Evolutionary conservation across 2,113 vertebrate species (phyloP).

Genomic region (Zosterops japonicus): DNA sequence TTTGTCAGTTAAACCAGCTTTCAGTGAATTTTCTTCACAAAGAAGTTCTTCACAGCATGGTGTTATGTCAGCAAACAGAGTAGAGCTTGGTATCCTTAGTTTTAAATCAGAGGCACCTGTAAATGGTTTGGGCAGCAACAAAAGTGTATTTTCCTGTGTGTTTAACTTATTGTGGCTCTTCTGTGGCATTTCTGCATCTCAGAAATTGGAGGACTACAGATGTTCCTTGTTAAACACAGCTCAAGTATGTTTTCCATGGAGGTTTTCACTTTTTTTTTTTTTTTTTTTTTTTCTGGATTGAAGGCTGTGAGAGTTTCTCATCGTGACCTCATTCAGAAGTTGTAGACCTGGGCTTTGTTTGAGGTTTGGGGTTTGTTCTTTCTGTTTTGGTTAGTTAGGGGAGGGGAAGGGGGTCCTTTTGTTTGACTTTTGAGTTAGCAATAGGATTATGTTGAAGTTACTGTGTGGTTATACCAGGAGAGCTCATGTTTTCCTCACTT

Average conservation of each 20-base stretch:
- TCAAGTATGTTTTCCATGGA: not conserved
- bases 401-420: not conserved
- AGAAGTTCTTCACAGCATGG: constrained; percentile 10
- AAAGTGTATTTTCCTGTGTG: not conserved
- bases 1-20: constrained; percentile 35
- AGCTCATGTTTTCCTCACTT: not conserved
- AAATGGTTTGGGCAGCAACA: constrained; percentile 22
- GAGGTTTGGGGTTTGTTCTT: not conserved
- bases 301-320: not conserved
- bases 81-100: not conserved
- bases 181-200: not conserved
- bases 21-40: constrained; percentile 14
- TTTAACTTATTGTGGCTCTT: constrained; percentile 13
- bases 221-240: constrained; percentile 15
- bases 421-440: not conserved
- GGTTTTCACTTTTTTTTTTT: not conserved
- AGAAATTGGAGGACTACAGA: not conserved
- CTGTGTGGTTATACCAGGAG: not conserved
- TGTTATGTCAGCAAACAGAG: constrained; percentile 39
- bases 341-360: not conserved
- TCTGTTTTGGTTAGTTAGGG: not conserved
- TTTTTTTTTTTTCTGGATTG: not conserved
- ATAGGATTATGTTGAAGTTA: not conserved
- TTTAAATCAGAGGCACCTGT: constrained; percentile 50
- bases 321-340: not conserved